A percentile compares a stretch with the other conserved stretches of the same genome.
Evolutionary conservation across 2,113 vertebrate genomes (phyloP).

Genomic region (Pan troglodytes): DNA sequence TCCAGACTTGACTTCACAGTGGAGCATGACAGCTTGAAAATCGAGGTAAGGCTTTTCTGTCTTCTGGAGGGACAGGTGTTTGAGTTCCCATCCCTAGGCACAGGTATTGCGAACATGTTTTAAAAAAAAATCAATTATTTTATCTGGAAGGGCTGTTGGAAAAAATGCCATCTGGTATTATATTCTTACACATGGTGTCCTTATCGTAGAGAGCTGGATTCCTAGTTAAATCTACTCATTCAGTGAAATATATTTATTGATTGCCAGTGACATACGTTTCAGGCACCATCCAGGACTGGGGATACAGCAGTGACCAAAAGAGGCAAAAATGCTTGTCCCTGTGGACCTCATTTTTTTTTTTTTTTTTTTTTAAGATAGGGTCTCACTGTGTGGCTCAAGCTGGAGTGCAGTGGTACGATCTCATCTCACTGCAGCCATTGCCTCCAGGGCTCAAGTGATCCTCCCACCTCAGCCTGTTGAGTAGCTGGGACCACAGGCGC

Average conservation of each 20-base stretch:
- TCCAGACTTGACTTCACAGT: constrained; percentile 93
- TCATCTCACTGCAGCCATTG: too few species aligned
- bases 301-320: neutral
- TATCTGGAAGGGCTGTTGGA: neutral
- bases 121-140: neutral
- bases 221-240: neutral
- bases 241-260: neutral
- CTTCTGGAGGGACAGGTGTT: neutral
- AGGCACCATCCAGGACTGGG: neutral
- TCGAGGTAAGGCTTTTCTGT: constrained; percentile 87
- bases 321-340: neutral
- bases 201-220: neutral
- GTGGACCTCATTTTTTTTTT: neutral
- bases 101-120: neutral
- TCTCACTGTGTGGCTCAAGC: too few species aligned
- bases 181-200: neutral
- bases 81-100: neutral
- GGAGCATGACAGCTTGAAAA: constrained; percentile 93
- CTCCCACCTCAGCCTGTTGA: too few species aligned
- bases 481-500: too few species aligned
- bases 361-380: too few species aligned
- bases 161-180: neutral
- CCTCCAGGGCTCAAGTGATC: too few species aligned
- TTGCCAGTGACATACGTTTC: accelerated
- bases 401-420: too few species aligned